Base-by-base conservation (phyloP, 1,140 invertebrate genomes). In the Zophobas atratus region DNA sequence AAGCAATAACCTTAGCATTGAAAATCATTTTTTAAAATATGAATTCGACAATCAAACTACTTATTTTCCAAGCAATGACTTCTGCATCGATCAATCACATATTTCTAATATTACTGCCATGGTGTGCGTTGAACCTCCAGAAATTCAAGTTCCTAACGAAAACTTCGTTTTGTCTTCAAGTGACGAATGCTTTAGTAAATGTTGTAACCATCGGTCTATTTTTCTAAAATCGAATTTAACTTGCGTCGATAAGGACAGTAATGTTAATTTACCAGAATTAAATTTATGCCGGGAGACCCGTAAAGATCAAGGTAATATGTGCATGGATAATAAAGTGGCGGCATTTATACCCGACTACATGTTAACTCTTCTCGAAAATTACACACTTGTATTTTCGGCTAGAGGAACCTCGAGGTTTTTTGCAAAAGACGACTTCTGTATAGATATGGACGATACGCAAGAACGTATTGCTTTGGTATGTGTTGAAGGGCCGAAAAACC, bases 401-500 rank as follows among this genome's bases (percentile, higher is more conserved):
- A 8, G 5, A 3, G n/a, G 38, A 56, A 51, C 49, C 49, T 73
- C 71, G 1, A 35, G 35, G 20, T 33, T 32, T 73, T 73, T 73
- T 56, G 1, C 49, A 20, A 43, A 53, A 38, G 38, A 43, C 8
- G 49, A 73, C 35, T 73, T 55, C 39, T 73, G 71, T 73, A 32
- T 73, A 56, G 71, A 73, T 73, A 38, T 6, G 48, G 46, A 72
- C 20, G 20, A 55, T 53, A 5, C 39, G 49, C 35, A 73, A 55
- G 32, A 55, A 36, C 20, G 38, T 8, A 8, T 35, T 39, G 71
- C 49, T 20, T 73, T 73, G 35, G 71, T 56, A 38, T 73, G 71
- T 55, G 36, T 56, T 49, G 8, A 55, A 20, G 20, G 20, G 20
- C 20, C 20, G 20, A 20, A 20, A 20, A 20, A 70, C 36, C n/a